Evolutionary conservation across 2,113 vertebrate species (phyloP), one percentile per base, ranked within the genome.

Genomic region (Perognathus longimembris): DNA sequence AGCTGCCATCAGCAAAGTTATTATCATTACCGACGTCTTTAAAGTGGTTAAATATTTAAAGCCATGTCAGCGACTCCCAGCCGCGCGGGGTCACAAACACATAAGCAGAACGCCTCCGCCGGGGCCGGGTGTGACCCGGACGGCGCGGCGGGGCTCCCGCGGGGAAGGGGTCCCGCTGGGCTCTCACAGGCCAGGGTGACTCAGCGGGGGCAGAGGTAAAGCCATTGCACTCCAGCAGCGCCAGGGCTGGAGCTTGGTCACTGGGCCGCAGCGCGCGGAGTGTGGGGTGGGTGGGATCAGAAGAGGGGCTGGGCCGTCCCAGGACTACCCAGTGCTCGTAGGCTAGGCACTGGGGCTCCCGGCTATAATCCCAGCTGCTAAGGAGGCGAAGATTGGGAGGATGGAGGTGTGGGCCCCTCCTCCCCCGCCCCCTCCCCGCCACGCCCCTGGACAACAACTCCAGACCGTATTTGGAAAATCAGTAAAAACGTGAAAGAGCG

Each of bases 1-100:
- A 94, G 78, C 88, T 61, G 45, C 92, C 61, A 74, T 64, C 74
- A 36, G 88, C 78, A 87, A 85, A 94, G 88, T 85, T 90, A 59
- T 93, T 84, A 77, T 85, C 80, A 74, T 89, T 89, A 82, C 63
- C 73, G 42, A 57, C 1, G 7, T 82, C 30, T 67, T 94, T 85
- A 89, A 91, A 89, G 45, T 71, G 38, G 90, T 91, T 91, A 89
- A 94, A 89, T 89, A 93, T 89, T 93, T 91, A 91, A 88, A 93
- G 77, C 74, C 57, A 32, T 61, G 74, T 77, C 94, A 75, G 74
- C 40, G 14, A 85, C 78, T 89, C 63, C 59, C 59, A 3, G 66
- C 42, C 81, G 74, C 89, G 14, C 64, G n/a, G 77, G 84, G 90
- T 85, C 67, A 38, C 40, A 74, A 69, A 82, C 38, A 24, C 20